These are phyloP conservation scores for Xenopus laevis DNA, from an alignment of 2,113 vertebrate species.

Conservation along the genomic window DNA sequence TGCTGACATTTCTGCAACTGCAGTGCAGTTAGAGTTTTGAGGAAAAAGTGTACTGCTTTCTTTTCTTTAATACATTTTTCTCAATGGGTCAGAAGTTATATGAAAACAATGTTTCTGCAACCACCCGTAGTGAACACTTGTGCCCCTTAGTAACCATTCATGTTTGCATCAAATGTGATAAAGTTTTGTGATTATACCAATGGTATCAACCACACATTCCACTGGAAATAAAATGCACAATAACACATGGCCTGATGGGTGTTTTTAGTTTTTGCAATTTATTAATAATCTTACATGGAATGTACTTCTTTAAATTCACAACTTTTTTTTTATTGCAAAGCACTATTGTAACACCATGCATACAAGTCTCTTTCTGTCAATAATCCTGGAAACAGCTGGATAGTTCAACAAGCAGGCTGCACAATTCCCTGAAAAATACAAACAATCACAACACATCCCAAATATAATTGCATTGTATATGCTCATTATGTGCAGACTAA, in stretches of 20 bases:
- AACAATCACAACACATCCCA: no score
- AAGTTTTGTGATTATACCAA: conserved; percentile 46
- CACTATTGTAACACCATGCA: no score
- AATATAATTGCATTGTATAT: no score
- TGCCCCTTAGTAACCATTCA: conserved; percentile 53
- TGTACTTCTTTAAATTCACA: no score
- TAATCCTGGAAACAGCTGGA: no score
- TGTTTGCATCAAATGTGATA: conserved; percentile 55
- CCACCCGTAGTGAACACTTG: neutral
- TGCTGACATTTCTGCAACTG: conserved; percentile 43
- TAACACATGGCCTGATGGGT: neutral
- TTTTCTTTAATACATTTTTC: conserved; percentile 21
- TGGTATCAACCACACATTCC: conserved; percentile 47
- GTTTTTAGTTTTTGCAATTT: neutral
- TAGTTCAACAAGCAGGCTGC: no score
- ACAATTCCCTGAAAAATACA: no score
- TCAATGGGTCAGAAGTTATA: neutral
- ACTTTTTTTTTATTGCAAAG: no score
- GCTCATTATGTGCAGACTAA: no score
- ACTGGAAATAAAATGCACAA: conserved; percentile 49
- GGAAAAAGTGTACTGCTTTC: neutral
- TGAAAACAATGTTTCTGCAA: neutral
- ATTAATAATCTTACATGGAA: no score
- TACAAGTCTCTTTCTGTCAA: no score
- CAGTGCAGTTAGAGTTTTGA: conserved; percentile 44